Conservation (phyloP, 2,888 invertebrate genomes). For the Merodon equestris region DNA sequence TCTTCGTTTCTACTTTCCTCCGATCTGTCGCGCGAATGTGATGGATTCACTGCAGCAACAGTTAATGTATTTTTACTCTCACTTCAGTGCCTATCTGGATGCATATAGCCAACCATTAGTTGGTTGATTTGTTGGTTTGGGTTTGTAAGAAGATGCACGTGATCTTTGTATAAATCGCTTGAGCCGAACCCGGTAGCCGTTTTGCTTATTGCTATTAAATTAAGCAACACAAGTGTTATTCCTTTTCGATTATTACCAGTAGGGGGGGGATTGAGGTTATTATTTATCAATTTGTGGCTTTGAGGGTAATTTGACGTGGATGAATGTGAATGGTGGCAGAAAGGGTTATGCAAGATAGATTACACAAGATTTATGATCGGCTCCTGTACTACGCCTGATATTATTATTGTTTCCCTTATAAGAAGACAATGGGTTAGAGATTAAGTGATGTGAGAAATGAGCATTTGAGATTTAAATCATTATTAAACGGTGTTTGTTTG, state of each 20-base stretch:
- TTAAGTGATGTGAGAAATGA: slow-evolving; percentile 25
- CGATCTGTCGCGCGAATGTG: neutral
- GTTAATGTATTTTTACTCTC: neutral
- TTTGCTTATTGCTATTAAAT: neutral
- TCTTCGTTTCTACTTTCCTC: slow-evolving; percentile 40
- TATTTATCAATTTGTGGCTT: slow-evolving; percentile 54
- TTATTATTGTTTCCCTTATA: slow-evolving; percentile 5
- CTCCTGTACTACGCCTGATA: slow-evolving; percentile 6
- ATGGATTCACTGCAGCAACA: slow-evolving; percentile 18
- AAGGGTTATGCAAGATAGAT: slow-evolving; percentile 38
- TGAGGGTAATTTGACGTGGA: slow-evolving; percentile 20
- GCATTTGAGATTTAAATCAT: too few relatives aligned
- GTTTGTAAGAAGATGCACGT: slow-evolving; percentile 34
- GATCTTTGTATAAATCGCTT: slow-evolving; percentile 42
- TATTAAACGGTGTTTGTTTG: too few relatives aligned
- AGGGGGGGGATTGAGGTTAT: slow-evolving; percentile 30
- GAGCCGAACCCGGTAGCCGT: slow-evolving; percentile 30
- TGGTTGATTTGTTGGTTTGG: too few relatives aligned
- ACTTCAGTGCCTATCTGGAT: neutral
- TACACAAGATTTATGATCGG: slow-evolving; percentile 31
- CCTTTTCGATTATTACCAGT: too few relatives aligned
- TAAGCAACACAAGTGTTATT: too few relatives aligned
- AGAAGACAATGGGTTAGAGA: slow-evolving; percentile 18
- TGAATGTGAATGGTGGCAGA: slow-evolving; percentile 31
- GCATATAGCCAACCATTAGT: too few relatives aligned